Percentiles rank a stretch among this genome's conserved stretches.
Evolutionary conservation across 2,888 invertebrate species (phyloP).

Genomic region (Epirrhoe alternata): DNA sequence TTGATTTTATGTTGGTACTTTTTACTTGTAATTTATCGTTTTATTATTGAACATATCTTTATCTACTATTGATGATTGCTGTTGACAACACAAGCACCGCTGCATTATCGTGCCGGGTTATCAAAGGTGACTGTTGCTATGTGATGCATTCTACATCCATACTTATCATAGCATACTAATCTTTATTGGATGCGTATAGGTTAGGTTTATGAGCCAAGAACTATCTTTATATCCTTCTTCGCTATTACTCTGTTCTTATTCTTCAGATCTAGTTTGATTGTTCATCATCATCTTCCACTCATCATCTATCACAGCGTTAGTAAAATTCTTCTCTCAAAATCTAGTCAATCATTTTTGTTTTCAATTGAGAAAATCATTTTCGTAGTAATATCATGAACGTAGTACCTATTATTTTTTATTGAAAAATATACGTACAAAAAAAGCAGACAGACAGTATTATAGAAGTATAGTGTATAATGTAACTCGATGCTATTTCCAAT

Average conservation of each 20-base stretch:
- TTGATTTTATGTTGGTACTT: neutral
- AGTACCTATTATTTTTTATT: too few species aligned
- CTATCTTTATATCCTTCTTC: conserved; percentile 6
- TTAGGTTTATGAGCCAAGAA: conserved; percentile 7
- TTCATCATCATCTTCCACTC: neutral
- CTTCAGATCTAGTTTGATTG: neutral
- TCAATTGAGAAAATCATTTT: too few species aligned
- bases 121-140: conserved; percentile 31
- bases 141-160: conserved; percentile 24
- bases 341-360: too few species aligned
- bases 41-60: neutral
- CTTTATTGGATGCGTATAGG: conserved; percentile 25
- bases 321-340: too few species aligned
- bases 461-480: too few species aligned
- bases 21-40: neutral
- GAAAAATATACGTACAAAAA: too few species aligned
- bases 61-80: neutral
- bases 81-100: conserved; percentile 17
- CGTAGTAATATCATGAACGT: too few species aligned
- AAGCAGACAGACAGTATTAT: too few species aligned
- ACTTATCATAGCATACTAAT: conserved; percentile 15
- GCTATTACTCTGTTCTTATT: neutral
- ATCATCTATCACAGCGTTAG: too few species aligned
- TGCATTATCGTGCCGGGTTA: conserved; percentile 29
- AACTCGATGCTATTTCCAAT: neutral